These are phyloP conservation scores for Stigmatopora argus DNA, from an alignment of 2,113 vertebrate genomes.

Conservation along the genomic window DNA sequence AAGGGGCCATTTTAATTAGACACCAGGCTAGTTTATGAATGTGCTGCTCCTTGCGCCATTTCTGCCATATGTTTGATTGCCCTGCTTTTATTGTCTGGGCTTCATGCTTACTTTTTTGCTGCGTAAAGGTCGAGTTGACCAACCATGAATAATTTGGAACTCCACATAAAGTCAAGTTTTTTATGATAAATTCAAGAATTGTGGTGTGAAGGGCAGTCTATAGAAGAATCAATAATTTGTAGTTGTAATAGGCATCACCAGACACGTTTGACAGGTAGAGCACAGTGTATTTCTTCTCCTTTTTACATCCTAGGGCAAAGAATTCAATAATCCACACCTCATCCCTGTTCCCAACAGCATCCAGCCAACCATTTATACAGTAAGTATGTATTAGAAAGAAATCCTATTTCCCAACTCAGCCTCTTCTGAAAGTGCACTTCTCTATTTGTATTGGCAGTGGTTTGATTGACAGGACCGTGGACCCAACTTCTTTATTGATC, in stretches of 20 bases:
- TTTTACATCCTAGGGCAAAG: neutral
- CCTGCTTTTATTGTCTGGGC: neutral
- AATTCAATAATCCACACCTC: slow-evolving; percentile 55
- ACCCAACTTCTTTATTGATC: slow-evolving; percentile 13
- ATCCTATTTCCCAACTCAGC: slow-evolving; percentile 30
- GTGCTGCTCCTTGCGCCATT: neutral
- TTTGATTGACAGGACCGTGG: slow-evolving; percentile 24
- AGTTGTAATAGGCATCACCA: too few species aligned
- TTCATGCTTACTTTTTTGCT: too few species aligned
- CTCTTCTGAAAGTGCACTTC: slow-evolving; percentile 18
- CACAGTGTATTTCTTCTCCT: neutral
- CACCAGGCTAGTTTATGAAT: slow-evolving; percentile 1
- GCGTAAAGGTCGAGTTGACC: too few species aligned
- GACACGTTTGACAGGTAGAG: neutral
- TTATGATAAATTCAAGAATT: too few species aligned
- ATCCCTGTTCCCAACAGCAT: slow-evolving; percentile 41
- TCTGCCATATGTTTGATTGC: neutral
- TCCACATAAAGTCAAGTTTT: neutral
- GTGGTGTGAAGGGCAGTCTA: too few species aligned
- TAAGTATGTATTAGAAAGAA: slow-evolving; percentile 18
- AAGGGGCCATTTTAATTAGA: slow-evolving; percentile 1
- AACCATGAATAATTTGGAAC: neutral
- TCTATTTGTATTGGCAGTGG: slow-evolving; percentile 25
- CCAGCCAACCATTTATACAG: slow-evolving; percentile 28
- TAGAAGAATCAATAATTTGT: too few species aligned